Evolutionary conservation across 2,797 vertebrate species (phyloP).

Genomic region (Lindbergichthys nudifrons): DNA sequence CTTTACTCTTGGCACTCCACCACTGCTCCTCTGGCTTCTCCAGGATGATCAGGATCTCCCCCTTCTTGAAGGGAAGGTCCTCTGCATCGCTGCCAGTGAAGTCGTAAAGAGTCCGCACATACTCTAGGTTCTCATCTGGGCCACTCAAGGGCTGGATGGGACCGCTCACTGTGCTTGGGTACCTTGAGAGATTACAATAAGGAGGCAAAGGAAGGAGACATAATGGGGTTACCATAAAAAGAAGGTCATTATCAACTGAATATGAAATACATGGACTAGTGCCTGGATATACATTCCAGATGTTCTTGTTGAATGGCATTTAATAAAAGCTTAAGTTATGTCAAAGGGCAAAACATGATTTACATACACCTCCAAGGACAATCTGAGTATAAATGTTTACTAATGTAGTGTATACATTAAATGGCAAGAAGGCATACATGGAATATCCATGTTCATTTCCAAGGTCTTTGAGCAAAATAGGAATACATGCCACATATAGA

Average conservation of each 20-base stretch:
- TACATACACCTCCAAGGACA: not conserved
- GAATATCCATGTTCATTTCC: not conserved
- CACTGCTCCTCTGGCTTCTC: conserved; percentile 99
- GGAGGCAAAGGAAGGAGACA: not conserved
- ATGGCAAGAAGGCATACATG: not conserved
- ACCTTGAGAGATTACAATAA: conserved; percentile 78
- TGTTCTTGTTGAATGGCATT: not conserved
- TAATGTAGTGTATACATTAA: not conserved
- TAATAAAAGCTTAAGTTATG: not conserved
- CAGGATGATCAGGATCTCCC: conserved; percentile 93
- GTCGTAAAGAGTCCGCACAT: conserved; percentile 98
- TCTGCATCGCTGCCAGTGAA: conserved; percentile 96
- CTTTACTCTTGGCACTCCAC: conserved; percentile 99
- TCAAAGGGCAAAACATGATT: not conserved
- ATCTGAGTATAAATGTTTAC: not conserved
- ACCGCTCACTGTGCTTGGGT: conserved; percentile 87
- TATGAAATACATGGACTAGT: not conserved
- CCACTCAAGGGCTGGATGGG: conserved; percentile 84
- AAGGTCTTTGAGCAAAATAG: not conserved
- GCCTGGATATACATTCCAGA: not conserved
- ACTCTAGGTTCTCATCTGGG: conserved; percentile 92
- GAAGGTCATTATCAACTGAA: not conserved
- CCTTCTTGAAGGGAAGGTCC: conserved; percentile 98
- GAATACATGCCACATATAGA: not conserved
- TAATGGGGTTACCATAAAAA: not conserved